These are phyloP conservation scores for Montipora foliosa DNA, from an alignment of 64 coral and sea anemone species.

Conservation along the genomic window DNA sequence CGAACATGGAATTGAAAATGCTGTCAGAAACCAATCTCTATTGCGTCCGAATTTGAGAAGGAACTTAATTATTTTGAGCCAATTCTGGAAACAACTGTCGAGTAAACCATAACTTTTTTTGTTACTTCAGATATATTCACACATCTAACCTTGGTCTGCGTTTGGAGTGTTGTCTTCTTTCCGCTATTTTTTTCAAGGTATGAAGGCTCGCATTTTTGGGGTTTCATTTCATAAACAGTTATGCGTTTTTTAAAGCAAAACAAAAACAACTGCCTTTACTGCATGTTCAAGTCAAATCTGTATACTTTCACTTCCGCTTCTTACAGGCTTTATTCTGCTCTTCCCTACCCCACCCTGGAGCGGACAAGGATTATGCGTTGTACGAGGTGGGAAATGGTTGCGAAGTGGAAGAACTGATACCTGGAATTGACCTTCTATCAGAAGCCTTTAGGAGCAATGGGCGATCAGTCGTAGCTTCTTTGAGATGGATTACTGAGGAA, in stretches of 20 bases:
- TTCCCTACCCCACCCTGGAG: slow-evolving; percentile 90
- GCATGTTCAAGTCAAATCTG: too few relatives aligned
- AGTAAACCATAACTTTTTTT: too few relatives aligned
- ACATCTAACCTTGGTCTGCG: slow-evolving; percentile 88
- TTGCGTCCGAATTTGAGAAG: too few relatives aligned
- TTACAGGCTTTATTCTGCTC: slow-evolving; percentile 85
- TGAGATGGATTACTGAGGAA: slow-evolving; percentile 93
- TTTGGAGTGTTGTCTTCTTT: slow-evolving; percentile 86
- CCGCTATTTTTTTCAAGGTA: slow-evolving; percentile 82
- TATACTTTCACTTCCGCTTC: background rate
- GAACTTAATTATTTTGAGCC: too few relatives aligned
- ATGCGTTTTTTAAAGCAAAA: too few relatives aligned
- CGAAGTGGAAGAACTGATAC: slow-evolving; percentile 76
- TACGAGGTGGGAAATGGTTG: slow-evolving; percentile 89
- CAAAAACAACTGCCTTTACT: too few relatives aligned
- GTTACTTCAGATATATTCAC: slow-evolving; percentile 81
- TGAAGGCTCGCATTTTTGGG: background rate
- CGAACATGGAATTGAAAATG: too few relatives aligned
- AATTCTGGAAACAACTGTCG: too few relatives aligned
- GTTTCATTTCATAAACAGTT: background rate
- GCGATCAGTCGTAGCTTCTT: slow-evolving; percentile 79
- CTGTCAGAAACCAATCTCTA: too few relatives aligned
- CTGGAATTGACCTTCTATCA: slow-evolving; percentile 91
- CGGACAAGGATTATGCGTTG: slow-evolving; percentile 89
- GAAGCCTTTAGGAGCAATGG: slow-evolving; percentile 96